Conservation (phyloP, 53 echinoderm and acorn worm genomes). For the Crossaster papposus region DNA sequence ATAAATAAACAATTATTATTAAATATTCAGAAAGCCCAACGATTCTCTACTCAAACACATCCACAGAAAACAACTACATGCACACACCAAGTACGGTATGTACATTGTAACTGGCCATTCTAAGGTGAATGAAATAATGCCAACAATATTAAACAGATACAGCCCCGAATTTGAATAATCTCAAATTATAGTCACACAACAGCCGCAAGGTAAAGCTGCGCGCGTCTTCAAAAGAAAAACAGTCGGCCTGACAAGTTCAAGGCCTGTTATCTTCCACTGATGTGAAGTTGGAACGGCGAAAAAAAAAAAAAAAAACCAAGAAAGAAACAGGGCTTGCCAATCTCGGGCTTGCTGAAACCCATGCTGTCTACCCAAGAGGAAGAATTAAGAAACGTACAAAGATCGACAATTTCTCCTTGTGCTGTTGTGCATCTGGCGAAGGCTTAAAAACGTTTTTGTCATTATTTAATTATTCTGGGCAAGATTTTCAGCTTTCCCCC, state of each 20-base stretch:
- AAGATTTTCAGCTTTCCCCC: conserved; percentile 31
- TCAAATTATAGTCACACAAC: conserved; percentile 25
- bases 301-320: neutral
- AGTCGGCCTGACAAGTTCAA: conserved; percentile 27
- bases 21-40: too few relatives aligned
- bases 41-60: too few relatives aligned
- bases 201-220: conserved; percentile 1
- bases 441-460: neutral
- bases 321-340: neutral
- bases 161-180: conserved; percentile 29
- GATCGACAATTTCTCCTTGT: neutral
- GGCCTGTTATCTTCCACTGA: conserved; percentile 30
- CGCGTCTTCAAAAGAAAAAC: neutral
- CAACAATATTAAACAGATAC: too few relatives aligned
- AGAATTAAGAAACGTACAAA: neutral
- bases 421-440: neutral
- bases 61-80: too few relatives aligned
- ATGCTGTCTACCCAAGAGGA: neutral
- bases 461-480: conserved; percentile 42
- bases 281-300: neutral
- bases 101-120: too few relatives aligned
- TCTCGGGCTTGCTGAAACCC: neutral
- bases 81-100: too few relatives aligned
- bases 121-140: too few relatives aligned
- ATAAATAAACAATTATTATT: neutral